Evolutionary conservation across 1,140 invertebrate genomes (phyloP), one percentile per base, ranked within the genome.

Genomic region (Formica exsecta): DNA sequence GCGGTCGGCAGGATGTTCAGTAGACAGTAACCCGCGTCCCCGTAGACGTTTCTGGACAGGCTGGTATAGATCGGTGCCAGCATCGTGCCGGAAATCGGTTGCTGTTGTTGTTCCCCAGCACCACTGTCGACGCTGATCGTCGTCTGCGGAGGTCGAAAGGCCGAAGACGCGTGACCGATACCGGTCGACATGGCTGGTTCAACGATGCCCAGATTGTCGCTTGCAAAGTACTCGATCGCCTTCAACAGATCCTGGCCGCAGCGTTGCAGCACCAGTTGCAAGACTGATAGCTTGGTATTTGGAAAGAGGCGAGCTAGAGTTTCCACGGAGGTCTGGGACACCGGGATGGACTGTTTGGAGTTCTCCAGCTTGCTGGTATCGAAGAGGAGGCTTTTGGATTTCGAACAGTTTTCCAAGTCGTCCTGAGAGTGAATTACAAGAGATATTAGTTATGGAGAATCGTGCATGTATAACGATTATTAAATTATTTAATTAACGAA

Each of bases 221-320:
- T 93, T 7, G 93, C 92, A 76, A 97, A 97, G 84, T 97, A 97
- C 89, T 97, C 97, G 36, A 97, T 97, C 9, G 97, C 96, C 85
- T 98, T 97, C 3, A 98, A 95, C n/a, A 98, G 93, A 92, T 98
- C 98, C 54, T 98, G 97, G 85, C 98, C 98, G 93, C 98, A 98
- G 29, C 98, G 96, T 86, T 98, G 97, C 11, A 98, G 94, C 11
- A 98, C 98, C 74, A 99, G 93, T 91, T 99, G 98, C 57, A 99
- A 93, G 0, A 99, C 98, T 0, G 98, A 97, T 16, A 97, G 96
- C 93, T 99, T 99, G 66, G 97, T 97, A 65, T 97, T 97, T 0
- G 98, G 98, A 94, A 99, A 99, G 6, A 99, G 95, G 65, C 98
- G 96, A 6, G 97, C 96, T 51, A 99, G 94, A 94, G 99, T 98